These are phyloP conservation scores for Pocillopora verrucosa DNA, from an alignment of 64 coral and sea anemone genomes.

Conservation along the genomic window DNA sequence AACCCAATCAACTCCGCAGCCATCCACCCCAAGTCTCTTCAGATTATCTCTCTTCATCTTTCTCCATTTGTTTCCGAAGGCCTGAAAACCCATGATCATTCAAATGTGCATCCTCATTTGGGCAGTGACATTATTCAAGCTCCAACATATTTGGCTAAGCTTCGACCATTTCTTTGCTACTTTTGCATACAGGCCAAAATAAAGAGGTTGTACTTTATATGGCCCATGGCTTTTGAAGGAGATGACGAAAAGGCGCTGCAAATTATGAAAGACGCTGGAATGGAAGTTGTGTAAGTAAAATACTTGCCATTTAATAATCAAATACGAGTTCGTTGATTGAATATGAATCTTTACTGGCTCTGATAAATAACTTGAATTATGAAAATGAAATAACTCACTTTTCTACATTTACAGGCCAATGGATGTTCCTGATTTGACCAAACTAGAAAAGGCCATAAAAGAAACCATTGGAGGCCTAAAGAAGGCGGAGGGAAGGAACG, in stretches of 20 bases:
- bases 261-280: neutral
- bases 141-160: neutral
- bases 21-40: no score
- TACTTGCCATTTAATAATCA: no score
- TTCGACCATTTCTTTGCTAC: neutral
- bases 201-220: neutral
- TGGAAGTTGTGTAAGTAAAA: neutral
- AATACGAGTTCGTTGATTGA: no score
- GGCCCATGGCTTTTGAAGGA: neutral
- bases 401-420: neutral
- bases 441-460: neutral
- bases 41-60: no score
- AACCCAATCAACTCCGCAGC: no score
- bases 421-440: neutral
- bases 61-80: no score
- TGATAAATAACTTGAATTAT: no score
- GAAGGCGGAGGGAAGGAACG: neutral
- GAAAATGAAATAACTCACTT: neutral
- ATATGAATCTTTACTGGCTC: no score
- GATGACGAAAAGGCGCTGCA: neutral
- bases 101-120: no score
- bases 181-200: neutral
- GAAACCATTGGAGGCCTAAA: neutral
- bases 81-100: no score
- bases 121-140: no score